Percentiles rank a stretch among this genome's conserved stretches.
phyloP scores from a whole-genome alignment of 2,888 invertebrate genomes.

The Acrobasis consociella region DNA sequence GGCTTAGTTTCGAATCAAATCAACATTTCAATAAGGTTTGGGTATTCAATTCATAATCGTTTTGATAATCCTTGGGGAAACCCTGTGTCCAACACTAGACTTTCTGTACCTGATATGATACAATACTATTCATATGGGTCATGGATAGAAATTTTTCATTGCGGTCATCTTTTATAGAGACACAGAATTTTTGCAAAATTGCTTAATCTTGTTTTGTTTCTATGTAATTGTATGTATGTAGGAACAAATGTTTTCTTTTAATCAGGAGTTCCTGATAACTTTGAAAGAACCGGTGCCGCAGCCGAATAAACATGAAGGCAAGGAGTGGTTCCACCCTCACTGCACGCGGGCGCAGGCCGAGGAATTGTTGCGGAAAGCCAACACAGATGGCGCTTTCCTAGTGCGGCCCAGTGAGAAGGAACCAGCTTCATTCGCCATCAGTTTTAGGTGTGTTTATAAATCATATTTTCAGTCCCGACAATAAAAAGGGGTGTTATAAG shows the following conservation, averaged over 20 bases:
- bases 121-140: no score
- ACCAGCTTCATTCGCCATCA: constrained; percentile 93
- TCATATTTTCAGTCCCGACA: neutral
- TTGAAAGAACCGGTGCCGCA: constrained; percentile 96
- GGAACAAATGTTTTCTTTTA: neutral
- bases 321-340: constrained; percentile 95
- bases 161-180: no score
- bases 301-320: constrained; percentile 95
- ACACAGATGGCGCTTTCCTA: constrained; percentile 96
- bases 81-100: no score
- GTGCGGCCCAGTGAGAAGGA: constrained; percentile 96
- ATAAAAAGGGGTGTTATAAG: no score
- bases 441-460: constrained; percentile 87
- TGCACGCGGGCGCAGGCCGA: constrained; percentile 93
- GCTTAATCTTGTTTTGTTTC: no score
- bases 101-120: no score
- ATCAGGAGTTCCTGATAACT: constrained; percentile 92
- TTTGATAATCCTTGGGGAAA: no score
- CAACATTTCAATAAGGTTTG: neutral
- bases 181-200: no score
- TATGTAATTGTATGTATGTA: no score
- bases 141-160: no score
- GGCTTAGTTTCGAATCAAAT: no score
- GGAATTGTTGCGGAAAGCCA: constrained; percentile 91
- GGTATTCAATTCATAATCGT: no score